These are phyloP conservation scores for Tragopan temminckii DNA, from an alignment of 2,797 vertebrate species.

Conservation along the genomic window DNA sequence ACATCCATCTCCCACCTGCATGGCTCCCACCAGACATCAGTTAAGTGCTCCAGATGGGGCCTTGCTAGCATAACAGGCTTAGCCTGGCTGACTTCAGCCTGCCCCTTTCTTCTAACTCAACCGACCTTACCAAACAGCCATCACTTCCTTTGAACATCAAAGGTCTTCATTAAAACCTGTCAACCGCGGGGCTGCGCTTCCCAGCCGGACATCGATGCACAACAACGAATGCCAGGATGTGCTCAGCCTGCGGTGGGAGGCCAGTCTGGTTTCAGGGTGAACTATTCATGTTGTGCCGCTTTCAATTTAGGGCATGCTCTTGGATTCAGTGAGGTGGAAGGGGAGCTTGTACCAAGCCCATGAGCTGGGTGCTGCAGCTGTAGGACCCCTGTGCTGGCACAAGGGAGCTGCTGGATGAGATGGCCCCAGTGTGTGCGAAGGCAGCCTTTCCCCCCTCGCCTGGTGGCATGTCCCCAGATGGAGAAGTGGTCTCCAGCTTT, in stretches of 20 bases:
- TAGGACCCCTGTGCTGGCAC: background rate
- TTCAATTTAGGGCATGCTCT: conserved; percentile 1
- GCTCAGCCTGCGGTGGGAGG: background rate
- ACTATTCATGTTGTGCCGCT: conserved; percentile 15
- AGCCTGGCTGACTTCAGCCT: background rate
- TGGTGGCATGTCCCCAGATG: conserved; percentile 39
- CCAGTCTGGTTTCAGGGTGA: background rate
- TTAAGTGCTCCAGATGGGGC: conserved; percentile 50
- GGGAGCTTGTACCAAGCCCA: background rate
- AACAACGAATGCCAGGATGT: background rate
- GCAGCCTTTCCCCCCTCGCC: background rate
- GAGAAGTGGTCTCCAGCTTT: conserved; percentile 38
- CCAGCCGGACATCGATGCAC: rapidly evolving
- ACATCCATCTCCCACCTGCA: background rate
- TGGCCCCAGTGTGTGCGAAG: background rate
- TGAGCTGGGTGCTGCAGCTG: background rate
- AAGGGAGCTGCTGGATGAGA: background rate
- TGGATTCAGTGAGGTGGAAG: background rate
- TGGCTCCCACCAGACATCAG: background rate
- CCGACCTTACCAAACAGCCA: conserved; percentile 30
- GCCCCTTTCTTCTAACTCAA: conserved; percentile 54
- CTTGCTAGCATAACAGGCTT: background rate
- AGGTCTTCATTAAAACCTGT: conserved; percentile 56
- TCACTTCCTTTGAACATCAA: conserved; percentile 34
- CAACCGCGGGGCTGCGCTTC: background rate